phyloP scores from a whole-genome alignment of 2,797 vertebrate genomes.

The Delichon dasypus region DNA sequence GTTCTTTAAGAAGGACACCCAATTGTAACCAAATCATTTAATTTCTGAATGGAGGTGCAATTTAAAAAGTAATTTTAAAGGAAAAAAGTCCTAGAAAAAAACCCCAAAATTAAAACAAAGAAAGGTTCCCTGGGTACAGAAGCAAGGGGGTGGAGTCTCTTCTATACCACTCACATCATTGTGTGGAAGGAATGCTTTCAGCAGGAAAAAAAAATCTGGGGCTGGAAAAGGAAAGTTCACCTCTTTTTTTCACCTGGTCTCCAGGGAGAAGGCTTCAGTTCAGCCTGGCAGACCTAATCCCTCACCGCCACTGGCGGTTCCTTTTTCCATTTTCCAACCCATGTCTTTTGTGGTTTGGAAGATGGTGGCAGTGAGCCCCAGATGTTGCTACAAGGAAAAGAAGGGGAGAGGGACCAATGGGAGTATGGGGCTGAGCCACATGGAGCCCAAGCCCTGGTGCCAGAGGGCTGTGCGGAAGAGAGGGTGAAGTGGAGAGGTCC shows the following conservation, averaged over 20 bases:
- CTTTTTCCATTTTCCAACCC: not conserved
- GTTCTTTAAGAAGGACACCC: not conserved
- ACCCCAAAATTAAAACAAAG: not conserved
- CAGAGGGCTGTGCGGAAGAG: fast-evolving
- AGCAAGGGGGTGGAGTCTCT: not conserved
- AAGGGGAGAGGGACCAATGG: fast-evolving
- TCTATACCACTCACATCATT: not conserved
- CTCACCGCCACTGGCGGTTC: fast-evolving
- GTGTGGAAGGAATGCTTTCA: not conserved
- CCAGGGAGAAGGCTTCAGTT: not conserved
- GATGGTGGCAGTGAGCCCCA: fast-evolving
- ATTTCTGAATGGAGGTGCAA: not conserved
- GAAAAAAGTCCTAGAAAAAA: not conserved
- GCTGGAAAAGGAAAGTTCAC: too few relatives aligned
- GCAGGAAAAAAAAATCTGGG: not conserved
- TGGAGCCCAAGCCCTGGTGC: fast-evolving
- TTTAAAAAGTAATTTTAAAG: not conserved
- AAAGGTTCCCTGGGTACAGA: not conserved
- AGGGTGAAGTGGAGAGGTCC: fast-evolving
- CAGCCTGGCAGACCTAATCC: fast-evolving
- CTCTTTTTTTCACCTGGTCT: not conserved
- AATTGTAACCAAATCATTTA: not conserved
- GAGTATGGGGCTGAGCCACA: fast-evolving
- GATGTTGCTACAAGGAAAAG: not conserved
- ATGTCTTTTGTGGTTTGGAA: not conserved